These are phyloP conservation scores for Hybos culiciformis DNA, from an alignment of 2,888 invertebrate species.

Conservation along the genomic window DNA sequence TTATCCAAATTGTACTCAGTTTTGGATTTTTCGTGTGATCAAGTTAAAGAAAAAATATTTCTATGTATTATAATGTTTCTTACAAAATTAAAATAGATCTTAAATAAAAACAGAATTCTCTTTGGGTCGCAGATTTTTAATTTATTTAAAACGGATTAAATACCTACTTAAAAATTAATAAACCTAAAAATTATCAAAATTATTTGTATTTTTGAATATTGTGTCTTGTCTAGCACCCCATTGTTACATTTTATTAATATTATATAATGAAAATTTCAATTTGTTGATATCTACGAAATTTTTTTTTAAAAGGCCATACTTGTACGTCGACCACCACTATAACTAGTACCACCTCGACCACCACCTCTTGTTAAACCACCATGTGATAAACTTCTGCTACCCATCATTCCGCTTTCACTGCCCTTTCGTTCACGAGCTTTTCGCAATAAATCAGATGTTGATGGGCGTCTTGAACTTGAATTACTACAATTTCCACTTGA, in stretches of 20 bases:
- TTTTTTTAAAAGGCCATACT: constrained; percentile 33
- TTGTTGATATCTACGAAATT: neutral
- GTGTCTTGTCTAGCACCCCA: neutral
- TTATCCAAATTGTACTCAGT: too few species aligned
- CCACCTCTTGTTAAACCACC: constrained; percentile 29
- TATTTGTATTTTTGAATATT: neutral
- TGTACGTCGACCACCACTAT: constrained; percentile 28
- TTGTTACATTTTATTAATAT: neutral
- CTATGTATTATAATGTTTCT: too few species aligned
- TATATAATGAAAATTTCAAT: neutral
- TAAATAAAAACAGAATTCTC: too few species aligned
- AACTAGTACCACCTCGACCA: constrained; percentile 21
- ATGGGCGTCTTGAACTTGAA: constrained; percentile 28
- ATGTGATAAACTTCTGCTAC: constrained; percentile 32
- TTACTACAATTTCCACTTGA: constrained; percentile 20
- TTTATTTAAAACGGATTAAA: too few species aligned
- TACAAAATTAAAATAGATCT: too few species aligned
- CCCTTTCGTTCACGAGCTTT: constrained; percentile 32
- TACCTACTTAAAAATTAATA: too few species aligned
- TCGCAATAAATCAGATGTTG: constrained; percentile 32
- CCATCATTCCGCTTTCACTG: constrained; percentile 26
- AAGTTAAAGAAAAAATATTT: too few species aligned
- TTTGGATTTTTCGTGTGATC: too few species aligned
- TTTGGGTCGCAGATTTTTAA: too few species aligned
- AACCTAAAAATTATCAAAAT: too few species aligned